A percentile compares a stretch with the other conserved stretches of the same genome.
phyloP scores from a whole-genome alignment of 2,113 vertebrate species.

The Vireo altiloquus region DNA sequence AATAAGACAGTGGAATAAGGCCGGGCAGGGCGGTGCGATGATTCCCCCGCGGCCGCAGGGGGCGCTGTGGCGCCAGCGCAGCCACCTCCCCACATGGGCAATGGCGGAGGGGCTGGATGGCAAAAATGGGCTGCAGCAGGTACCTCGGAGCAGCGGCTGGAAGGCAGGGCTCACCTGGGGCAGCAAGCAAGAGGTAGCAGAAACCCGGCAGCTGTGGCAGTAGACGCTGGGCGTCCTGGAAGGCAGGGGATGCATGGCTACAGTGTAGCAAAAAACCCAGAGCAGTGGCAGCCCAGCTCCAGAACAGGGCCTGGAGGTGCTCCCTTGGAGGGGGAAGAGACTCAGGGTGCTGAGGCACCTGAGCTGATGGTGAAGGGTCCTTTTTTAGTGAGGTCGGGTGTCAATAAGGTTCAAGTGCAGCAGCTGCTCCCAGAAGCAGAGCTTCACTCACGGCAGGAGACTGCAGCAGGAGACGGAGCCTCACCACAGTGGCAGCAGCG shows the following conservation, averaged over 20 bases:
- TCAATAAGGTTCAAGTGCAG: neutral
- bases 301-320: fast-evolving
- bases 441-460: fast-evolving
- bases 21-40: fast-evolving
- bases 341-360: fast-evolving
- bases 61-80: fast-evolving
- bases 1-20: neutral
- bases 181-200: neutral
- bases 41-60: neutral
- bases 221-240: fast-evolving
- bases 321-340: neutral
- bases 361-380: neutral
- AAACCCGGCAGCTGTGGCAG: neutral
- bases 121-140: neutral
- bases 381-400: neutral
- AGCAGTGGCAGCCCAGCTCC: neutral
- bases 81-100: fast-evolving
- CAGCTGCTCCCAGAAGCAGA: fast-evolving
- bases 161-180: fast-evolving
- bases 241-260: too few relatives aligned
- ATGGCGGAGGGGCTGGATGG: fast-evolving
- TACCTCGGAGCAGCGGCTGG: fast-evolving
- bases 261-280: neutral
- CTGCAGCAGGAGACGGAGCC: neutral
- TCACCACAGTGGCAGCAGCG: fast-evolving